These are phyloP conservation scores for Augiades crinisus DNA, from an alignment of 2,888 invertebrate species.

Conservation along the genomic window DNA sequence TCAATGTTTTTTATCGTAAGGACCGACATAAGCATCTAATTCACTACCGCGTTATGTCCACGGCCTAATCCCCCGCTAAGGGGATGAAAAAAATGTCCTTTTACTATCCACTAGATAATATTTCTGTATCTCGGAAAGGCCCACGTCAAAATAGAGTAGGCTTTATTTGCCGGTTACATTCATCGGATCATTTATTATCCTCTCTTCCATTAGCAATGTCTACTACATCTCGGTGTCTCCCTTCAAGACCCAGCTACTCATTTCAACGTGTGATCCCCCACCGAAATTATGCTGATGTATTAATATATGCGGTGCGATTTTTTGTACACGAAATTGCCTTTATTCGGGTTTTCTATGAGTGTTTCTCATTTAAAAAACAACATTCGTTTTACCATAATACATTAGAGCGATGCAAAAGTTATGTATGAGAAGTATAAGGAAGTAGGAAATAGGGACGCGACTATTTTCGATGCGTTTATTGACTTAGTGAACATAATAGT, in stretches of 20 bases:
- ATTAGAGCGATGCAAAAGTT: conserved; percentile 20
- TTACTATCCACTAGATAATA: conserved; percentile 30
- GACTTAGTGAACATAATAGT: conserved; percentile 64
- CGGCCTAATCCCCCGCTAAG: conserved; percentile 23
- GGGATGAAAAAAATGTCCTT: conserved; percentile 23
- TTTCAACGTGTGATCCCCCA: conserved; percentile 53
- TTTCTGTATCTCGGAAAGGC: conserved; percentile 34
- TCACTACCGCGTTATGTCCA: conserved; percentile 50
- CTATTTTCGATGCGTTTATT: conserved; percentile 45
- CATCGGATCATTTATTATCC: conserved; percentile 41
- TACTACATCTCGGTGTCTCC: conserved; percentile 38
- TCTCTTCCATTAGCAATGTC: conserved; percentile 42
- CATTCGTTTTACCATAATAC: conserved; percentile 7
- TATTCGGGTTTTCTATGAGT: conserved; percentile 56
- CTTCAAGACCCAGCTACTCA: conserved; percentile 47
- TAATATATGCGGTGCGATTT: conserved; percentile 58
- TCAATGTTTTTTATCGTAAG: conserved; percentile 53
- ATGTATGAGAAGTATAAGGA: conserved; percentile 2
- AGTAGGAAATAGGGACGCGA: conserved; percentile 16
- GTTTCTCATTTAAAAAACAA: conserved; percentile 6
- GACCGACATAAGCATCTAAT: conserved; percentile 56
- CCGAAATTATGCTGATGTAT: conserved; percentile 69
- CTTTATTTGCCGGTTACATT: conserved; percentile 34
- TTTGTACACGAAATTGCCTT: conserved; percentile 68
- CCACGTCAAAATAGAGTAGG: conserved; percentile 35